phyloP scores from a whole-genome alignment of 2,888 invertebrate species.

The Hyles lineata region DNA sequence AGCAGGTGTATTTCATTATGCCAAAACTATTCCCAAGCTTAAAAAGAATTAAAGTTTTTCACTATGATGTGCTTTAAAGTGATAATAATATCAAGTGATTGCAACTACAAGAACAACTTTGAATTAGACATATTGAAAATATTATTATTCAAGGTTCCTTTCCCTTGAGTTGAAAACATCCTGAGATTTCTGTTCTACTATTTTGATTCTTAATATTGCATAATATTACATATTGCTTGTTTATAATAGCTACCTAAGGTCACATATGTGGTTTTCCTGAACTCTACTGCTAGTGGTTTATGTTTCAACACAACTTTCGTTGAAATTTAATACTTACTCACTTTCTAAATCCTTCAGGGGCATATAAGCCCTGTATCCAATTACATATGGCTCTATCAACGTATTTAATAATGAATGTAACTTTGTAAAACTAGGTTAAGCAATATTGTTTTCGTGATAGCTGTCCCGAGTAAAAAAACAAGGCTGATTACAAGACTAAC shows the following conservation, averaged over 20 bases:
- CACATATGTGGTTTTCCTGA: neutral
- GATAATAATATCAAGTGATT: too few relatives aligned
- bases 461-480: neutral
- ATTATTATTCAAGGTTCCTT: too few relatives aligned
- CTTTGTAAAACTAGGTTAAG: neutral
- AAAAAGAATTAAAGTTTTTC: too few relatives aligned
- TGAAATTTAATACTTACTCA: conserved; percentile 10
- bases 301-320: neutral
- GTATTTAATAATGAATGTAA: neutral
- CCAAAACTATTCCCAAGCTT: too few relatives aligned
- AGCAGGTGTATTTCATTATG: too few relatives aligned
- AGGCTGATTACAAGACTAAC: neutral
- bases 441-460: neutral
- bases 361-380: neutral
- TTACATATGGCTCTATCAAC: neutral
- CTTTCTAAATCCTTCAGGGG: conserved; percentile 4
- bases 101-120: too few relatives aligned
- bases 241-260: neutral
- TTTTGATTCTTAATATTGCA: too few relatives aligned
- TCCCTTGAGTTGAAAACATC: too few relatives aligned
- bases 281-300: conserved; percentile 1
- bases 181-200: too few relatives aligned
- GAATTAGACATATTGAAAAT: too few relatives aligned
- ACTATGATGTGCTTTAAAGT: too few relatives aligned
- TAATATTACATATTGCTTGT: too few relatives aligned